Evolutionary conservation across 2,888 invertebrate genomes (phyloP).

Genomic region (Eupeodes luniger): DNA sequence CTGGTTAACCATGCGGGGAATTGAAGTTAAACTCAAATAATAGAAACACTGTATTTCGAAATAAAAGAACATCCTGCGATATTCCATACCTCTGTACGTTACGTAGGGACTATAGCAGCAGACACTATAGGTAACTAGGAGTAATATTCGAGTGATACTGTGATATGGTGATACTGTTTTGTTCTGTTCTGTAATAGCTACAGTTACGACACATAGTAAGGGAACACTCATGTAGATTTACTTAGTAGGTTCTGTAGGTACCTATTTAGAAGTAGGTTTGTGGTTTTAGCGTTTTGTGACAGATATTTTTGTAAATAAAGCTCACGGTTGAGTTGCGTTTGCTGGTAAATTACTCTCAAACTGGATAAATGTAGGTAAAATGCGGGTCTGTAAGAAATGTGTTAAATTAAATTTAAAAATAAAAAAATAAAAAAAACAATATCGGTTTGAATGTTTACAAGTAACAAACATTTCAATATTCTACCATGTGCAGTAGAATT

Average conservation of each 20-base stretch:
- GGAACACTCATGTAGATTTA: neutral
- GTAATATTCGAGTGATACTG: neutral
- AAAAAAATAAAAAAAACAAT: neutral
- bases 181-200: neutral
- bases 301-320: constrained; percentile 23
- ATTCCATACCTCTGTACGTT: neutral
- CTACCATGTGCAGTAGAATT: too few species aligned
- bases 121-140: too few species aligned
- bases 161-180: neutral
- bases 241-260: neutral
- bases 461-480: neutral
- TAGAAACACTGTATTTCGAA: constrained; percentile 52
- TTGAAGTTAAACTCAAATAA: constrained; percentile 68
- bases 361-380: neutral
- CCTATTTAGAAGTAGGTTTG: constrained; percentile 4
- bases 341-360: neutral
- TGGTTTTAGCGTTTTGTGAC: constrained; percentile 32
- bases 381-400: neutral
- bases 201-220: neutral
- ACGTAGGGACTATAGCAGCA: too few species aligned
- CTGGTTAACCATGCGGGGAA: constrained; percentile 71
- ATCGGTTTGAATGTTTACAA: neutral
- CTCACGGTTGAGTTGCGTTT: neutral
- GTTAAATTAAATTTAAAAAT: neutral
- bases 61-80: constrained; percentile 48